Percentiles rank a stretch among this genome's conserved stretches.
Conservation (phyloP, 92 coral and sea anemone genomes). For the Hydrozoanthus gracilis region DNA sequence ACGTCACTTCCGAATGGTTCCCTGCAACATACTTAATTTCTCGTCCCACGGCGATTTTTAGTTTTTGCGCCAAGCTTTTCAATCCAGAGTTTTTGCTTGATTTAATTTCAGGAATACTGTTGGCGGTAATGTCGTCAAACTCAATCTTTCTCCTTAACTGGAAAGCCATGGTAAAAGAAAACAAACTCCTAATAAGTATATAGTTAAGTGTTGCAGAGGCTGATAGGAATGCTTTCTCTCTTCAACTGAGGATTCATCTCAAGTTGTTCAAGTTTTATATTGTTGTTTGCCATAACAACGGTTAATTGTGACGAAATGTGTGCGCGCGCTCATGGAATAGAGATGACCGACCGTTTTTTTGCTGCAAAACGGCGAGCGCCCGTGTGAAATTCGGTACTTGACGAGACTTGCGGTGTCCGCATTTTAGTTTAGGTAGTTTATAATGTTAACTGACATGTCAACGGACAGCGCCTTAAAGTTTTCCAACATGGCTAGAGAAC, state of each 20-base stretch:
- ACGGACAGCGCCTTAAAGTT: too few species aligned
- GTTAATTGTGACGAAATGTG: slow-evolving; percentile 14
- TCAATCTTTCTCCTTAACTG: not conserved
- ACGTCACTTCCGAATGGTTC: not conserved
- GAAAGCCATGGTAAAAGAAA: not conserved
- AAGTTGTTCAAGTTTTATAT: not conserved
- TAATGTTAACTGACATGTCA: too few species aligned
- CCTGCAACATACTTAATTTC: slow-evolving; percentile 24
- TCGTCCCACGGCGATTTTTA: slow-evolving; percentile 7
- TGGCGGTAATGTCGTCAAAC: slow-evolving; percentile 2
- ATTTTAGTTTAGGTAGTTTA: too few species aligned
- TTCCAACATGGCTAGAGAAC: too few species aligned
- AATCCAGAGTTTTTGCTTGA: slow-evolving; percentile 10
- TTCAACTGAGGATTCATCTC: not conserved
- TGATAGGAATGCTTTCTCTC: not conserved
- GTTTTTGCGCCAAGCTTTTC: slow-evolving; percentile 5
- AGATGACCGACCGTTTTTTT: not conserved
- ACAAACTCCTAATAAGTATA: not conserved
- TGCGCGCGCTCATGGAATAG: slow-evolving; percentile 28
- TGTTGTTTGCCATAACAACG: slow-evolving; percentile 22
- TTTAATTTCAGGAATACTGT: not conserved
- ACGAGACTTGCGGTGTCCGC: not conserved
- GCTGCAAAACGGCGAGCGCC: not conserved
- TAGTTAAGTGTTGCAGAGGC: not conserved
- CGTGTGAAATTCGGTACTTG: not conserved